A percentile compares a stretch with the other conserved stretches of the same genome.
Evolutionary conservation across 2,113 vertebrate species (phyloP).

Genomic region (Xenopus laevis): DNA sequence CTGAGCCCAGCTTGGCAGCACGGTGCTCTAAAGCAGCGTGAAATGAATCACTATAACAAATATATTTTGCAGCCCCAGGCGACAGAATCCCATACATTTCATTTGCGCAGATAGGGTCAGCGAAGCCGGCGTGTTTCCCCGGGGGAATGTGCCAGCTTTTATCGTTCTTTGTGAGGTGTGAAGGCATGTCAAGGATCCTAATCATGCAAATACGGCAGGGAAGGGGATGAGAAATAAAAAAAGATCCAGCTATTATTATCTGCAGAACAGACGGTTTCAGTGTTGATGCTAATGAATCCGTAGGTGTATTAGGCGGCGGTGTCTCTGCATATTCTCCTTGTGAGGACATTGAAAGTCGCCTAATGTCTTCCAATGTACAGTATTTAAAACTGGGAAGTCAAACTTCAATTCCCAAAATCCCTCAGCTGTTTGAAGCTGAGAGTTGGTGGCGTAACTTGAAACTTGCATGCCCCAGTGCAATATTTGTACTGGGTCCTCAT

Average conservation of each 20-base stretch:
- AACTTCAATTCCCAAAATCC: too few species aligned
- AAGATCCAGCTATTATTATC: constrained; percentile 12
- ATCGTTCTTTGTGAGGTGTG: constrained; percentile 30
- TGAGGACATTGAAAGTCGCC: too few species aligned
- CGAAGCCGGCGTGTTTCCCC: constrained; percentile 6
- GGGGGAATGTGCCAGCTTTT: constrained; percentile 35
- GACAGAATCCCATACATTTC: constrained; percentile 24
- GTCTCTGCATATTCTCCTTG: too few species aligned
- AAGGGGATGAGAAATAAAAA: constrained; percentile 16
- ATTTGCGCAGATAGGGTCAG: constrained; percentile 29
- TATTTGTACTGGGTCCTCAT: too few species aligned
- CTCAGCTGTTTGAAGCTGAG: too few species aligned
- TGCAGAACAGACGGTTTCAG: background rate
- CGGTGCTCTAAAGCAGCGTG: constrained; percentile 6
- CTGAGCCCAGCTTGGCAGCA: background rate
- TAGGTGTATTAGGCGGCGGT: too few species aligned
- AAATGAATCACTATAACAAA: constrained; percentile 12
- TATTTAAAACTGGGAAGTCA: background rate
- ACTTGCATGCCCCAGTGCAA: too few species aligned
- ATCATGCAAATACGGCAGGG: constrained; percentile 35
- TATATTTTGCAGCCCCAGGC: constrained; percentile 9
- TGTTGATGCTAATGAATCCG: background rate
- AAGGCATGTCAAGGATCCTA: constrained; percentile 38
- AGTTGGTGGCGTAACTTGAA: too few species aligned
- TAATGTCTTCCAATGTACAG: background rate